Base-by-base conservation (phyloP, 2,888 invertebrate genomes). In the Acronicta leporina region DNA sequence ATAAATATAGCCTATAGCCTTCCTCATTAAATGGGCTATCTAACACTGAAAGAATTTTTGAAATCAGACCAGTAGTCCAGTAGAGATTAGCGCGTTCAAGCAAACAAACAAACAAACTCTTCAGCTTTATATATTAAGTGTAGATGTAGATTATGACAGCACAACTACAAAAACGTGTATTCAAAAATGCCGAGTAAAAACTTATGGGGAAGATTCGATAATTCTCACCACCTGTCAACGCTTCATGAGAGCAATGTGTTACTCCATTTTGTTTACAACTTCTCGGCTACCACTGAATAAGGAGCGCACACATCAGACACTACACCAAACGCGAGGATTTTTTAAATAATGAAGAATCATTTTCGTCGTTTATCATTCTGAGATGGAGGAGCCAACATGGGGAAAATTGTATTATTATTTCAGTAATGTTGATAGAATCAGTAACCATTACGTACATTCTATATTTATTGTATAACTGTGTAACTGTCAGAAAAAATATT, bases 211-310 rank as follows among this genome's bases (percentile, higher is more conserved):
- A 70, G 59, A 64, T 46, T 20, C 40, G 45, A 61, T 79, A 77
- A 80, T 81, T 83, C 71, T 67, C 66, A 73, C 60, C 84, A 80
- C 75, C 80, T 87, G 86, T 92, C 92, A 84, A 81, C 90, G 73
- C 81, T 70, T 78, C 72, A 85, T 78, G 70, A 73, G 80, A 80
- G 77, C 82, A 87, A 85, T 80, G 82, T 86, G 83, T 82, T 78
- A 79, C 72, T 68, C 14, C 33, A 50, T 48, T 80, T 85, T 86
- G 89, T 90, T 89, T 87, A 89, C 82, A 79, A 59, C 62, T 80
- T 83, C 82, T 79, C 79, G 69, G 78, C 81, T 78, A 64, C 72
- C 77, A 77, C 71, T 80, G 79, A 83, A 82, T 82, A 86, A 83
- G 83, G 56, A 27, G 14, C 20, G 11, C 25, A 43, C 13, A 54